These are phyloP conservation scores for Halcyon badia DNA, from an alignment of 2,797 vertebrate genomes.

Conservation along the genomic window DNA sequence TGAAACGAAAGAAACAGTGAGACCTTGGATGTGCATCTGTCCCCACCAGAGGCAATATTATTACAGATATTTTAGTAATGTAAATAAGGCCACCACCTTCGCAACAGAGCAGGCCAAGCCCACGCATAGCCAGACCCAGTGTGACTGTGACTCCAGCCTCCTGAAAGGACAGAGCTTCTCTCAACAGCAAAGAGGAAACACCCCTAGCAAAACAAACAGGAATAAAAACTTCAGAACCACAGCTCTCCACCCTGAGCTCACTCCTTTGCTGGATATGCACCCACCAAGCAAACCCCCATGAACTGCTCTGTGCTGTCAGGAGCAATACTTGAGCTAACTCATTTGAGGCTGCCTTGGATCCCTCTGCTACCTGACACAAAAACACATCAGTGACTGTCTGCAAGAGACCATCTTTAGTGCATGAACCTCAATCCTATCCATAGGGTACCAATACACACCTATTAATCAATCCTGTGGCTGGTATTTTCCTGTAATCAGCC, in stretches of 20 bases:
- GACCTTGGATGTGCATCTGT: background rate
- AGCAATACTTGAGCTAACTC: background rate
- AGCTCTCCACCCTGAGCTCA: background rate
- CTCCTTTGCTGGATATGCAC: background rate
- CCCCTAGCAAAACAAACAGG: background rate
- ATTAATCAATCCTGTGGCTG: background rate
- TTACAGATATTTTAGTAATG: background rate
- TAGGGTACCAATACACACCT: background rate
- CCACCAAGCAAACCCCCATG: accelerated
- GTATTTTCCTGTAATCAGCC: background rate
- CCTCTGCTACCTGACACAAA: accelerated
- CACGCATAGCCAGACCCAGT: background rate
- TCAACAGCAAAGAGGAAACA: background rate
- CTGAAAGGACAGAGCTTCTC: background rate
- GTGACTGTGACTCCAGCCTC: background rate
- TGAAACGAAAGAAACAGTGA: background rate
- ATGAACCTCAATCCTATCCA: background rate
- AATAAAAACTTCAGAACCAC: background rate
- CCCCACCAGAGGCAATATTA: background rate
- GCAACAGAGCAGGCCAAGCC: background rate
- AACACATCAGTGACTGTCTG: accelerated
- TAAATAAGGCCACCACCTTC: background rate
- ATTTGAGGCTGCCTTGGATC: background rate
- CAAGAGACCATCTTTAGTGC: background rate
- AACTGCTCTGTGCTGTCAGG: background rate